A percentile compares a stretch with the other conserved stretches of the same genome.
These are phyloP conservation scores for Eristalis arbustorum DNA, from an alignment of 2,888 invertebrate species.

Conservation along the genomic window DNA sequence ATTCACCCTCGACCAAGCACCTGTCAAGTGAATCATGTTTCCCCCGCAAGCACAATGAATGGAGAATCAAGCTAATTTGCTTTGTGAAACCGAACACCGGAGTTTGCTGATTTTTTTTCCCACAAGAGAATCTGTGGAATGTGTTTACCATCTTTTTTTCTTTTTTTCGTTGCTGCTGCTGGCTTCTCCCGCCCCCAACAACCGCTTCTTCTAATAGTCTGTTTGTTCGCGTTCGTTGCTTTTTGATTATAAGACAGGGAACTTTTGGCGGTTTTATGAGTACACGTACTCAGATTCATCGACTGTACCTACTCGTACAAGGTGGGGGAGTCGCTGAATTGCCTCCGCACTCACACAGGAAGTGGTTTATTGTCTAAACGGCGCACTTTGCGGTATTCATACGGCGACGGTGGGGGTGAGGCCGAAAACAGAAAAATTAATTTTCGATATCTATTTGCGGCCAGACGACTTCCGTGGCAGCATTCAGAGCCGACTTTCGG, in stretches of 20 bases:
- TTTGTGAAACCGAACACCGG: background rate
- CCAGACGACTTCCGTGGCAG: constrained; percentile 11
- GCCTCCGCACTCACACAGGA: constrained; percentile 12
- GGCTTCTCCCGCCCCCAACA: background rate
- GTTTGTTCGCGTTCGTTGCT: background rate
- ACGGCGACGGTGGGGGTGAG: background rate
- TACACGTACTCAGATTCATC: background rate
- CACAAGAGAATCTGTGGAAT: background rate
- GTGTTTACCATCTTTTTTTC: background rate
- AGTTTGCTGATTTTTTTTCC: background rate
- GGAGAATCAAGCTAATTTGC: background rate
- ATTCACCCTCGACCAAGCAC: background rate
- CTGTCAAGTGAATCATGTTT: background rate
- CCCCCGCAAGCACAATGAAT: background rate
- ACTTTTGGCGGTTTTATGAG: background rate
- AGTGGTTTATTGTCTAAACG: constrained; percentile 49
- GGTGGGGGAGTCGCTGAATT: background rate
- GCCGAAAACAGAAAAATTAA: constrained; percentile 3
- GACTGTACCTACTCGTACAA: background rate
- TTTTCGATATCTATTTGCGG: constrained; percentile 33
- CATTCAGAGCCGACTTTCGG: background rate
- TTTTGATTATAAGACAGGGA: background rate
- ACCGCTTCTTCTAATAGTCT: background rate
- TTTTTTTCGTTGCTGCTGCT: too few species aligned
- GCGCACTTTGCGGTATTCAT: background rate